Percentiles rank a stretch among this genome's conserved stretches.
Conservation (phyloP, 2,113 vertebrate genomes). For the Willisornis vidua region DNA sequence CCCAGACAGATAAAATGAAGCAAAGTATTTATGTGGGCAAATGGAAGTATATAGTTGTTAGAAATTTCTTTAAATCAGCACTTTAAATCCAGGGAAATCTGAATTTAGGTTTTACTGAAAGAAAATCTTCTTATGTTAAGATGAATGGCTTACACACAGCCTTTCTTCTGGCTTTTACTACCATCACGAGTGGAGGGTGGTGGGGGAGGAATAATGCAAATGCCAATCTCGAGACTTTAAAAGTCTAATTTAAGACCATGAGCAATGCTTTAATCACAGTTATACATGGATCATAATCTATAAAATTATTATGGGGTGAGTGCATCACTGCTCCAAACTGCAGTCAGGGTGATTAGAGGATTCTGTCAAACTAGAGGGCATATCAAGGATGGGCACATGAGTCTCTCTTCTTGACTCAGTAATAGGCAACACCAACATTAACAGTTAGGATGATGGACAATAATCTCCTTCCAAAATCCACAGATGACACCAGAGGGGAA, state of each 20-base stretch:
- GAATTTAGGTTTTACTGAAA: background rate
- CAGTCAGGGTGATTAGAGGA: background rate
- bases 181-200: fast-evolving
- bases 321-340: conserved; percentile 12
- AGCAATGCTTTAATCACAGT: conserved; percentile 34
- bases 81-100: background rate
- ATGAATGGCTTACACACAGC: background rate
- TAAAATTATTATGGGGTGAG: conserved; percentile 23
- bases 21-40: background rate
- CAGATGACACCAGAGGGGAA: background rate
- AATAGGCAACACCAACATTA: background rate
- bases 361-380: conserved; percentile 14
- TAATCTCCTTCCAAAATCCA: background rate
- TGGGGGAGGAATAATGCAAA: background rate
- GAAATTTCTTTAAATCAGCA: background rate
- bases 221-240: background rate
- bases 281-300: conserved; percentile 3
- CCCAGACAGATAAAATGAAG: background rate
- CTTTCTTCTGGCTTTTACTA: background rate
- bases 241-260: background rate
- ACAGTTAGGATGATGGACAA: background rate
- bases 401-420: background rate
- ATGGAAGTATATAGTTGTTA: background rate
- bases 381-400: background rate
- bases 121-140: background rate